Percentiles rank a stretch among this genome's conserved stretches.
Evolutionary conservation across 2,888 invertebrate genomes (phyloP).

Genomic region (Pyrrhia umbra): DNA sequence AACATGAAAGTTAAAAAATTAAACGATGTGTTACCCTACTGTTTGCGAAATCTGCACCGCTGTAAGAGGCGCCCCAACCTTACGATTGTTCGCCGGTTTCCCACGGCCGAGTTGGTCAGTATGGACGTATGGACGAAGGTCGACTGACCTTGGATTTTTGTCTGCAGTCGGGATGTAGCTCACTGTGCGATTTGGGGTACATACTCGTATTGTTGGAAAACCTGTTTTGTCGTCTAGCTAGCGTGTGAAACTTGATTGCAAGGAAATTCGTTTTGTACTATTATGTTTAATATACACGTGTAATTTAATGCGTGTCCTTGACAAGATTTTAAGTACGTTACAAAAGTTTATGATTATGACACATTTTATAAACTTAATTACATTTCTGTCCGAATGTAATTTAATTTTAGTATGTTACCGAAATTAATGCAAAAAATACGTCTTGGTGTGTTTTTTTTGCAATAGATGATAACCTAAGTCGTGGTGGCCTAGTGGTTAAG

Average conservation of each 20-base stretch:
- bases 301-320: constrained; percentile 21
- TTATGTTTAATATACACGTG: constrained; percentile 11
- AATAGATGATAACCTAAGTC: background rate
- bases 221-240: constrained; percentile 55
- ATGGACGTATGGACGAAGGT: constrained; percentile 57
- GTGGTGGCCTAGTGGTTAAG: no score
- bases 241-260: constrained; percentile 46
- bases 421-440: no score
- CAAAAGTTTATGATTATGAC: no score
- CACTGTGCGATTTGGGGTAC: constrained; percentile 58
- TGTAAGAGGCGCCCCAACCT: constrained; percentile 39
- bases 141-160: constrained; percentile 64
- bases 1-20: no score
- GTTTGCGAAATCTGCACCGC: constrained; percentile 18
- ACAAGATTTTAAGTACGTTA: background rate
- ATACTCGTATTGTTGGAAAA: constrained; percentile 58
- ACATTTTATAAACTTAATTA: no score
- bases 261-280: constrained; percentile 39
- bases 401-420: no score
- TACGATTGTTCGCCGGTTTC: constrained; percentile 62
- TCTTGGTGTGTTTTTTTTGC: no score
- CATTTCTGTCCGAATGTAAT: no score
- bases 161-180: constrained; percentile 62
- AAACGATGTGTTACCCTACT: no score
- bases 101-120: constrained; percentile 64